Conservation (phyloP, 2,113 vertebrate genomes). For the Bubo scandiacus region DNA sequence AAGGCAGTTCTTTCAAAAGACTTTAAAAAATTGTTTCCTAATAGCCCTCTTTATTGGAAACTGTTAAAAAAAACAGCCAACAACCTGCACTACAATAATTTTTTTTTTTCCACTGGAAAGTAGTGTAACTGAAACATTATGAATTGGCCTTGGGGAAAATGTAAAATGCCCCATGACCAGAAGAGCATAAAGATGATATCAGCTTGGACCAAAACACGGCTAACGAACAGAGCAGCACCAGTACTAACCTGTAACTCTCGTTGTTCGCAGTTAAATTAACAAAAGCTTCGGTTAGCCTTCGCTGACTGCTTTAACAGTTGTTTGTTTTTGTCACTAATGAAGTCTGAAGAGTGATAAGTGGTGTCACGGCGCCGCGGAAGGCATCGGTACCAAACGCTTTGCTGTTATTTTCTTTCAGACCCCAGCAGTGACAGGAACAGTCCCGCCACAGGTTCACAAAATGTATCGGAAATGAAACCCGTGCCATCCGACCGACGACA, state of each 20-base stretch:
- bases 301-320: slow-evolving; percentile 73
- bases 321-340: slow-evolving; percentile 78
- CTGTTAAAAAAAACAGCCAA: background rate
- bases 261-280: slow-evolving; percentile 66
- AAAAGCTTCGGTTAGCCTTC: slow-evolving; percentile 64
- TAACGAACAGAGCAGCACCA: slow-evolving; percentile 34
- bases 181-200: slow-evolving; percentile 34
- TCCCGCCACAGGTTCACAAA: slow-evolving; percentile 89
- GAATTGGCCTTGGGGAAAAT: slow-evolving; percentile 22
- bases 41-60: slow-evolving; percentile 20
- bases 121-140: background rate
- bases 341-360: slow-evolving; percentile 58
- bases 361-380: slow-evolving; percentile 15
- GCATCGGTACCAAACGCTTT: slow-evolving; percentile 65
- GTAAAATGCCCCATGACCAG: slow-evolving; percentile 16
- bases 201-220: slow-evolving; percentile 33
- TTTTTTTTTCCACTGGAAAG: background rate
- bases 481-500: slow-evolving; percentile 77
- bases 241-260: slow-evolving; percentile 58
- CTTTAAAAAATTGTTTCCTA: background rate
- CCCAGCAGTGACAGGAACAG: slow-evolving; percentile 84
- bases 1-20: slow-evolving; percentile 35
- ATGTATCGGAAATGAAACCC: slow-evolving; percentile 91
- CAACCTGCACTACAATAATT: background rate
- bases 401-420: slow-evolving; percentile 88